These are phyloP conservation scores for Drosophila hydei DNA, from an alignment of 1,140 invertebrate species.

Conservation along the genomic window DNA sequence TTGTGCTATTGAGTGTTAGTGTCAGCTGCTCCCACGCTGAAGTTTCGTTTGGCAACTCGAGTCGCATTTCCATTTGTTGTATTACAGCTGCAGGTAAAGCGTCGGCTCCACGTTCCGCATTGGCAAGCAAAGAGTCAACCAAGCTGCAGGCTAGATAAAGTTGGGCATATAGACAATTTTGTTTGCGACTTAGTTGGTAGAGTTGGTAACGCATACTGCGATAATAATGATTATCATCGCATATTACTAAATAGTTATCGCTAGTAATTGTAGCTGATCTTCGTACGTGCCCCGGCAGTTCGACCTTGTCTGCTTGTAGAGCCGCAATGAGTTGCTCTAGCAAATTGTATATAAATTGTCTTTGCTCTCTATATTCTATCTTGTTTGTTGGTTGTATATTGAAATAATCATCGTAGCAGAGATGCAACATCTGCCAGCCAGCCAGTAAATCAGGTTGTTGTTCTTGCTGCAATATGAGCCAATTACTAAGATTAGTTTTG, in stretches of 20 bases:
- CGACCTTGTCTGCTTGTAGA: neutral
- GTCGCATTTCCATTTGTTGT: constrained; percentile 46
- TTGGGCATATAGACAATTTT: constrained; percentile 52
- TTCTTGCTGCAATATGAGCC: constrained; percentile 37
- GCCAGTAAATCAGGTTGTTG: neutral
- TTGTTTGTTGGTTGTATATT: constrained; percentile 1
- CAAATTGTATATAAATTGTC: constrained; percentile 25
- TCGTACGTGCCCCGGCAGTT: constrained; percentile 11
- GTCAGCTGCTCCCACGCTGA: constrained; percentile 53
- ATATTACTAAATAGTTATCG: constrained; percentile 50
- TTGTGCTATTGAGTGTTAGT: constrained; percentile 17
- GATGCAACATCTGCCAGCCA: constrained; percentile 55
- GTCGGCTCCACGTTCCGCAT: constrained; percentile 24
- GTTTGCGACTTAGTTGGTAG: constrained; percentile 50
- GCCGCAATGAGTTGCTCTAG: constrained; percentile 42
- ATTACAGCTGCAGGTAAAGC: constrained; percentile 43
- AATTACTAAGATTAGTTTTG: constrained; percentile 60
- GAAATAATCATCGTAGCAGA: constrained; percentile 70
- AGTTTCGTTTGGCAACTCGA: constrained; percentile 48
- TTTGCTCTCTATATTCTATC: constrained; percentile 52
- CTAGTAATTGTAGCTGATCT: neutral
- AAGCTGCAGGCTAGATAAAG: constrained; percentile 44
- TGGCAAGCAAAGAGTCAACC: constrained; percentile 33
- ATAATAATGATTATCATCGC: constrained; percentile 79
- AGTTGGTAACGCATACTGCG: constrained; percentile 73